These are phyloP conservation scores for Proteles cristata DNA, from an alignment of 2,113 vertebrate species.

Conservation along the genomic window DNA sequence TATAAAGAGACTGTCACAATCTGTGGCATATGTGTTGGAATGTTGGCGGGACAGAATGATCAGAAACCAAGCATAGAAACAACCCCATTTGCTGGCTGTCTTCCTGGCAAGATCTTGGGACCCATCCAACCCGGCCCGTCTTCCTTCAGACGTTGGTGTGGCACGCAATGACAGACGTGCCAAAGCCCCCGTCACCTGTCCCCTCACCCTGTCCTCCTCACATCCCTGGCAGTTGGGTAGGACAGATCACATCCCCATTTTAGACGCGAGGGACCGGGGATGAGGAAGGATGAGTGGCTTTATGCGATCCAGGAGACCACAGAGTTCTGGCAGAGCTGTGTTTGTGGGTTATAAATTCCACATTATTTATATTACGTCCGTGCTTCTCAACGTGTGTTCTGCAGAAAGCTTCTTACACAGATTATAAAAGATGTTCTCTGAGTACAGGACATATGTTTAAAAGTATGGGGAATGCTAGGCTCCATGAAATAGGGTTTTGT, in stretches of 20 bases:
- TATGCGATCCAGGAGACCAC: too few species aligned
- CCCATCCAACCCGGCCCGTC: rapidly evolving
- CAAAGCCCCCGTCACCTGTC: rapidly evolving
- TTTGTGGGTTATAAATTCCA: background rate
- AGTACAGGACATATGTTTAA: background rate
- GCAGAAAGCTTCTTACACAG: background rate
- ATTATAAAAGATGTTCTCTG: background rate
- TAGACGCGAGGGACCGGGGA: background rate
- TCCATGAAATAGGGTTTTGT: background rate
- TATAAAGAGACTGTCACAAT: background rate
- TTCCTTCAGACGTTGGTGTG: rapidly evolving
- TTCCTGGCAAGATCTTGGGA: background rate
- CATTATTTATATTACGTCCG: background rate
- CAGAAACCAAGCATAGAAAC: background rate
- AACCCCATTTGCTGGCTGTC: background rate
- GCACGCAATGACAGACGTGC: rapidly evolving
- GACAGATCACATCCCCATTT: background rate
- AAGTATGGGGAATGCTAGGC: background rate
- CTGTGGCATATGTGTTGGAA: background rate
- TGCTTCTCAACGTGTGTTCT: background rate
- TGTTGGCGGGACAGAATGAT: background rate
- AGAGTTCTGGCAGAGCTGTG: background rate
- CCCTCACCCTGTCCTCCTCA: background rate
- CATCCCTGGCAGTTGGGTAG: rapidly evolving
- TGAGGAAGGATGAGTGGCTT: background rate